Conservation (phyloP, 2,888 invertebrate species). For the Ectemnius lituratus region DNA sequence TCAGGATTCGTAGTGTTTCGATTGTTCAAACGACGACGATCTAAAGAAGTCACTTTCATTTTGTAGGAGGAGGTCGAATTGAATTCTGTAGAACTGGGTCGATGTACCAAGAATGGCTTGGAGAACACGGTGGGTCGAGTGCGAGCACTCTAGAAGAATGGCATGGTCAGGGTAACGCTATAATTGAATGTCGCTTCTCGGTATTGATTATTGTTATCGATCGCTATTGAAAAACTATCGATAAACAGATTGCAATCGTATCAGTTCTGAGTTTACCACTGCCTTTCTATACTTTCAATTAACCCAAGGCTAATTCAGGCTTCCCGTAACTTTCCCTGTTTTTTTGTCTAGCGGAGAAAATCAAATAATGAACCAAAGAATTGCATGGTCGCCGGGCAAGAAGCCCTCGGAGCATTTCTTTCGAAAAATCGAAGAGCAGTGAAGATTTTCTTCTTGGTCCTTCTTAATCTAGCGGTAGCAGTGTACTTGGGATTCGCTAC, state of each 20-base stretch:
- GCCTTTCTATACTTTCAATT: background rate
- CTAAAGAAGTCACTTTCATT: background rate
- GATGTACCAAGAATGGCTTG: background rate
- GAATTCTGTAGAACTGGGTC: background rate
- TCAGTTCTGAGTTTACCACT: background rate
- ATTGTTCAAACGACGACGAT: too few relatives aligned
- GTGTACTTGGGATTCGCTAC: slow-evolving; percentile 68
- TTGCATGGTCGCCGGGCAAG: slow-evolving; percentile 26
- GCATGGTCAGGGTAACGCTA: background rate
- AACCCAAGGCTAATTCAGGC: too few relatives aligned
- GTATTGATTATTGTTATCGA: background rate
- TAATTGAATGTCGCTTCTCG: background rate
- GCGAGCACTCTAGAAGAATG: background rate
- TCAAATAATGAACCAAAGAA: slow-evolving; percentile 21
- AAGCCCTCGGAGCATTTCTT: slow-evolving; percentile 45
- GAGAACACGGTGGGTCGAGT: background rate
- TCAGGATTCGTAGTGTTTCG: too few relatives aligned
- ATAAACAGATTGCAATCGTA: background rate
- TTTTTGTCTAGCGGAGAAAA: slow-evolving; percentile 7
- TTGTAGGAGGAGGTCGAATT: slow-evolving; percentile 2
- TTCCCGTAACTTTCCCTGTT: background rate
- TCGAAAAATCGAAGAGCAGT: slow-evolving; percentile 45
- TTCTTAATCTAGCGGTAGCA: slow-evolving; percentile 62
- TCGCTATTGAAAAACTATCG: background rate
- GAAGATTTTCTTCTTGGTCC: slow-evolving; percentile 44